phyloP scores from a whole-genome alignment of 37 sponge, comb jelly and placozoan genomes.

The Halichondria panicea region DNA sequence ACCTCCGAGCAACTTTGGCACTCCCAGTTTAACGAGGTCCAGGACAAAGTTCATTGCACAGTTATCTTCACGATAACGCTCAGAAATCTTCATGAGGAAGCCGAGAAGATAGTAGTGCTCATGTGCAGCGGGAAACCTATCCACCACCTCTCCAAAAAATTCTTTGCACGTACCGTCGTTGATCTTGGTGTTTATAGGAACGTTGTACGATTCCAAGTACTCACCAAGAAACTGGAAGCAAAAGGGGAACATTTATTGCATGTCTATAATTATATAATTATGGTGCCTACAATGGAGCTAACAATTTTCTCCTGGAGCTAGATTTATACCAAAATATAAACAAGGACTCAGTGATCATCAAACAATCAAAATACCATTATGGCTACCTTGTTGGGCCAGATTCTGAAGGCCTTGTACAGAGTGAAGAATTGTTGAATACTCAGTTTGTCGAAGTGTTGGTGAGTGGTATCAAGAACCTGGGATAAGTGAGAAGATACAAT shows the following conservation, averaged over 20 bases:
- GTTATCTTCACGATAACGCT: conserved; percentile 11
- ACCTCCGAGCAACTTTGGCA: conserved; percentile 23
- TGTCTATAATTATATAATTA: too few relatives aligned
- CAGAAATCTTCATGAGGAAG: conserved; percentile 12
- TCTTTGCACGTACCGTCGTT: conserved; percentile 22
- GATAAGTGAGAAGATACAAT: too few relatives aligned
- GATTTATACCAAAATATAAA: too few relatives aligned
- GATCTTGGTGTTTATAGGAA: conserved; percentile 13
- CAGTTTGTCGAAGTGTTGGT: conserved; percentile 4
- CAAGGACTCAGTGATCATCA: too few relatives aligned
- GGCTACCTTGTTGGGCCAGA: conserved; percentile 23
- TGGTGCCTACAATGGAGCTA: too few relatives aligned
- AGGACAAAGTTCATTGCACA: conserved; percentile 15
- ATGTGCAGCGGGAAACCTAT: conserved; percentile 7
- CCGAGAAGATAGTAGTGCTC: conserved; percentile 18
- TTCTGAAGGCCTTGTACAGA: conserved; percentile 28
- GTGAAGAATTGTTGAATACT: conserved; percentile 20
- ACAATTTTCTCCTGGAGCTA: too few relatives aligned
- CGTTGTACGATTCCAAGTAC: conserved; percentile 19
- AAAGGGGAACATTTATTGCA: too few relatives aligned
- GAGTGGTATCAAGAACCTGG: conserved; percentile 12
- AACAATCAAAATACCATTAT: too few relatives aligned
- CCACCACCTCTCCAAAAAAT: conserved; percentile 16
- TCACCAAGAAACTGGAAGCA: conserved; percentile 36
- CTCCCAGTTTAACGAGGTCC: conserved; percentile 32